Evolutionary conservation across 1,140 invertebrate genomes (phyloP).

Genomic region (Pinna nobilis): DNA sequence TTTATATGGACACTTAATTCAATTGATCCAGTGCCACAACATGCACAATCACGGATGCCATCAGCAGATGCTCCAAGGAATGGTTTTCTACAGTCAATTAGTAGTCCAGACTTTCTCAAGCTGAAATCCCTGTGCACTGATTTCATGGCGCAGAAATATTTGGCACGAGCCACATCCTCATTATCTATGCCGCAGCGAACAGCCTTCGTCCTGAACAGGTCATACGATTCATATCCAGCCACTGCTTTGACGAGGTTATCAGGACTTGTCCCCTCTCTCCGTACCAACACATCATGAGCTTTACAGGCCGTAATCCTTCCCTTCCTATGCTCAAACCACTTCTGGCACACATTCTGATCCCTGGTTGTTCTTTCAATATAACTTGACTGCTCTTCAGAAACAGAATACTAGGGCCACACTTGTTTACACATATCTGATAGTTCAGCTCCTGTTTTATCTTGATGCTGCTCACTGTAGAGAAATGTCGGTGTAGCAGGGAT

Average conservation of each 20-base stretch:
- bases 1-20: slow-evolving; percentile 39
- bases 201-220: slow-evolving; percentile 1
- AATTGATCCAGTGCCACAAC: slow-evolving; percentile 33
- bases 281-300: slow-evolving; percentile 22
- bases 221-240: slow-evolving; percentile 10
- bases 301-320: slow-evolving; percentile 19
- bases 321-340: slow-evolving; percentile 28
- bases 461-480: neutral
- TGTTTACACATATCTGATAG: neutral
- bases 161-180: neutral
- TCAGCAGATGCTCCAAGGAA: neutral
- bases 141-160: neutral
- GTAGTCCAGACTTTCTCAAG: neutral
- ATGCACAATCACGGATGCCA: slow-evolving; percentile 1
- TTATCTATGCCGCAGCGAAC: neutral
- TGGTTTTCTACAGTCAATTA: neutral
- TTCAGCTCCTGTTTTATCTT: neutral
- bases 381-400: slow-evolving; percentile 5
- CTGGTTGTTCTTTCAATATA: slow-evolving; percentile 18
- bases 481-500: neutral
- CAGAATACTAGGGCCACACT: neutral
- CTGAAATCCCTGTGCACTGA: neutral
- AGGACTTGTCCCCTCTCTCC: slow-evolving; percentile 6
- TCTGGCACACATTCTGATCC: slow-evolving; percentile 10
- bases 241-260: slow-evolving; percentile 12